Base-by-base conservation (phyloP, 1,140 invertebrate species). In the Tenebrio molitor region DNA sequence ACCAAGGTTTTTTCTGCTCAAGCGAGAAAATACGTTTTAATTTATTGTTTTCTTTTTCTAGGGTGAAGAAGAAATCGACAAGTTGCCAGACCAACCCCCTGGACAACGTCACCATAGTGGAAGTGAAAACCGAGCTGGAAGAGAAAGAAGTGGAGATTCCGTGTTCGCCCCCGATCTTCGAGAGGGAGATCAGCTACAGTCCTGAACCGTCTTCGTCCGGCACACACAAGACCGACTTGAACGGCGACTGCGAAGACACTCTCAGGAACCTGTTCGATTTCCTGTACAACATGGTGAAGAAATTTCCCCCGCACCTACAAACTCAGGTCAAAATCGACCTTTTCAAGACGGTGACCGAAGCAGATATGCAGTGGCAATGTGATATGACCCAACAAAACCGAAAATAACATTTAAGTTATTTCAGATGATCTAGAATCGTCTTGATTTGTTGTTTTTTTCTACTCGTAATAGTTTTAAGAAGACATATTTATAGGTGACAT, bases 301-400 rank as follows among this genome's bases (percentile, higher is more conserved):
- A 29, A 23, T 58, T 58, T 29, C 50, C 50, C 1, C 50, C 50
- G 7, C 7, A 25, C 3, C n/a, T 58, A n/a, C 50, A 58, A 58
- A 33, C 50, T 10, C 50, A 58, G 15, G 50, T 58, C 29, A 58
- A 33, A 23, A 23, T 58, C 14, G 23, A 58, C 29, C 23, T 58
- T 10, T 58, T 58, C 29, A 58, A 58, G 19, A 33, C 15, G 5
- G 50, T 58, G 25, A 33, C 50, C 4, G 50, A 58, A 29, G 50
- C 50, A 12, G 50, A 58, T 4, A 14, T 58, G 25, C n/a, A 29
- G 23, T 15, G 25, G 50, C 23, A 58, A 29, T 33, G 50, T 58
- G 29, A 53, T 8, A 25, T 58, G 25, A 3, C 3, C 25, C 25
- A 29, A 42, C 15, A 8, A 14, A n/a, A 1, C 0, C 12, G 1